Conservation (phyloP, 2,113 vertebrate species). For the Sorex araneus region DNA sequence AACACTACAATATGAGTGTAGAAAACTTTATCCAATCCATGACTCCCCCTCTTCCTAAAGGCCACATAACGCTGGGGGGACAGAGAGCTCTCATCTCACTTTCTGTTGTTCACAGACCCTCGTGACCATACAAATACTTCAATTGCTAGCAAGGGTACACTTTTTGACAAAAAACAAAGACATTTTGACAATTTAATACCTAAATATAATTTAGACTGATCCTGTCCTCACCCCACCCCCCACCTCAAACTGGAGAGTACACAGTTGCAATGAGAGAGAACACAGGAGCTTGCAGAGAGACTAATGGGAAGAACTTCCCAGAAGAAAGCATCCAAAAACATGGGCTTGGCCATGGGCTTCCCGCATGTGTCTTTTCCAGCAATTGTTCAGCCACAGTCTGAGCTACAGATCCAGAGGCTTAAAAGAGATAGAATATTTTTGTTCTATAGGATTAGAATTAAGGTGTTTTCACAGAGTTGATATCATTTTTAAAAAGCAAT, state of each 20-base stretch:
- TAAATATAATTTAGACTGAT: background rate
- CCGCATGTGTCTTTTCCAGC: background rate
- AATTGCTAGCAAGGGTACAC: background rate
- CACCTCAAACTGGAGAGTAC: background rate
- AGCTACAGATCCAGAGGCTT: background rate
- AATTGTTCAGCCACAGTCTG: background rate
- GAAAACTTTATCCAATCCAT: too few relatives aligned
- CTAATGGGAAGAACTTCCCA: background rate
- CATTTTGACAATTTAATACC: background rate
- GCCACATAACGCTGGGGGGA: too few relatives aligned
- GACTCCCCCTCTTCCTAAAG: too few relatives aligned
- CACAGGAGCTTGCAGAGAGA: too few relatives aligned
- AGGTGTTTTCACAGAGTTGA: background rate
- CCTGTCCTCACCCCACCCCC: background rate
- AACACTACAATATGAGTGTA: too few relatives aligned
- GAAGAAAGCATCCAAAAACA: background rate
- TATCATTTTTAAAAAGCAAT: background rate
- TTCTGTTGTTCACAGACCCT: too few relatives aligned
- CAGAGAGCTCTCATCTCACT: too few relatives aligned
- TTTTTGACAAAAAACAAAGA: conserved; percentile 21
- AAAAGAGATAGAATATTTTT: background rate
- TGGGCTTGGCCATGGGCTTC: background rate
- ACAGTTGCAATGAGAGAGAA: background rate
- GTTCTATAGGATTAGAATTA: background rate
- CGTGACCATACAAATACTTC: background rate